Percentiles rank a stretch among this genome's conserved stretches.
Evolutionary conservation across 2,888 invertebrate genomes (phyloP).

Genomic region (Trichacis sp.): DNA sequence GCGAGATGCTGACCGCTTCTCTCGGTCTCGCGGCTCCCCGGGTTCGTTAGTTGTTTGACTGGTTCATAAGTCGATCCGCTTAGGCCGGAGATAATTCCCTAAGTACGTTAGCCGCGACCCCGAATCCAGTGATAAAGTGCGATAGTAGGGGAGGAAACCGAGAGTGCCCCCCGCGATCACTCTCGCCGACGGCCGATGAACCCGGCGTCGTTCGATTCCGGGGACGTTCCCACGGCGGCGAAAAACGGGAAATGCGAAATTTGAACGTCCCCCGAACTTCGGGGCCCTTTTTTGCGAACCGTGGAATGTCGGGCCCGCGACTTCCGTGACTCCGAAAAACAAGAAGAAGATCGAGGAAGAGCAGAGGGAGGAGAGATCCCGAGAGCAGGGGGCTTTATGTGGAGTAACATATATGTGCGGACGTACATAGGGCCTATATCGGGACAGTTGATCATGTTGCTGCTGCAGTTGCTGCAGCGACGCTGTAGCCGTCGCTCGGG

Average conservation of each 20-base stretch:
- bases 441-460: slow-evolving; percentile 15
- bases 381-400: slow-evolving; percentile 4
- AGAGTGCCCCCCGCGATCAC: slow-evolving; percentile 11
- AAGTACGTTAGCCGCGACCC: slow-evolving; percentile 37
- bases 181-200: slow-evolving; percentile 1
- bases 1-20: slow-evolving; percentile 44
- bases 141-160: slow-evolving; percentile 4
- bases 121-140: slow-evolving; percentile 31
- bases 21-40: slow-evolving; percentile 38
- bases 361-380: slow-evolving; percentile 17
- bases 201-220: not conserved
- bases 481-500: slow-evolving; percentile 5
- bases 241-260: no score
- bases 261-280: no score
- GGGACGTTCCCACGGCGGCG: not conserved
- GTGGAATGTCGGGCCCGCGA: slow-evolving; percentile 2
- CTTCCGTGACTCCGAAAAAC: slow-evolving; percentile 22
- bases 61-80: slow-evolving; percentile 35
- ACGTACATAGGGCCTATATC: slow-evolving; percentile 18
- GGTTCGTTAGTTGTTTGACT: slow-evolving; percentile 42
- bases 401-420: slow-evolving; percentile 17
- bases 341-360: slow-evolving; percentile 16
- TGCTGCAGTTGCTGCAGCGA: slow-evolving; percentile 8
- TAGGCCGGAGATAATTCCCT: slow-evolving; percentile 36
- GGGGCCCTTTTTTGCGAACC: no score